Evolutionary conservation across 2,888 invertebrate species (phyloP), one percentile per base, ranked within the genome.

Genomic region (Caenorhabditis sp.): DNA sequence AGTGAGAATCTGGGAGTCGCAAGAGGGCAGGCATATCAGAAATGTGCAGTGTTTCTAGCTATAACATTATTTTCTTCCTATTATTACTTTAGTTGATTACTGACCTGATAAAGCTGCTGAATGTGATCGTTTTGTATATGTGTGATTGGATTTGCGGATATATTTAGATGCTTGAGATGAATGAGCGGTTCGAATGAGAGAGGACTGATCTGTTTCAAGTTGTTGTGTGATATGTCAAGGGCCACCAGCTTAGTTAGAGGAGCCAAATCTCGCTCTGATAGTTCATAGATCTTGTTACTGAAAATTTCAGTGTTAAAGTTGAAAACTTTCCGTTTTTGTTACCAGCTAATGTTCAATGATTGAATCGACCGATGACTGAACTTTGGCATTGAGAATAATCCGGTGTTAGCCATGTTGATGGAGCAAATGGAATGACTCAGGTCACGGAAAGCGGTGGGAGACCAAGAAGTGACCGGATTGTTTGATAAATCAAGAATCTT

Each of bases 391-490:
- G 85, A 87, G 52, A 88, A 88, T 9, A 89, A 65, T 0, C 89
- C 89, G 0, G 88, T 88, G 24, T 72, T 68, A 0, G 89, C 88
- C 70, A 89, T 78, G 65, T 87, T 87, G 11, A 89, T 52, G 7
- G 71, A 50, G 26, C 80, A 76, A 7, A 89, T 79, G 0, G 80
- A 80, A 30, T 81, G 80, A 26, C 86, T 83, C 11, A 89, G 63
- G 27, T 84, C 85, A 80, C 78, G 71, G 62, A 88, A 88, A 20
- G 86, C 86, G 9, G 84, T 80, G 1, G 88, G 87, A 62, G 84
- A 81, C 89, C 89, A 89, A 2, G 85, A 86, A n/a, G 82, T 87
- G 17, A 89, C 79, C 8, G 87, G 89, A 75, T 89, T 89, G 53
- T 85, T 72, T 27, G 83, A 83, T 1, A 89, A 58, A 62, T 89